These are phyloP conservation scores for Pentamera pediparva DNA, from an alignment of 53 echinoderm and acorn worm genomes.

Conservation along the genomic window DNA sequence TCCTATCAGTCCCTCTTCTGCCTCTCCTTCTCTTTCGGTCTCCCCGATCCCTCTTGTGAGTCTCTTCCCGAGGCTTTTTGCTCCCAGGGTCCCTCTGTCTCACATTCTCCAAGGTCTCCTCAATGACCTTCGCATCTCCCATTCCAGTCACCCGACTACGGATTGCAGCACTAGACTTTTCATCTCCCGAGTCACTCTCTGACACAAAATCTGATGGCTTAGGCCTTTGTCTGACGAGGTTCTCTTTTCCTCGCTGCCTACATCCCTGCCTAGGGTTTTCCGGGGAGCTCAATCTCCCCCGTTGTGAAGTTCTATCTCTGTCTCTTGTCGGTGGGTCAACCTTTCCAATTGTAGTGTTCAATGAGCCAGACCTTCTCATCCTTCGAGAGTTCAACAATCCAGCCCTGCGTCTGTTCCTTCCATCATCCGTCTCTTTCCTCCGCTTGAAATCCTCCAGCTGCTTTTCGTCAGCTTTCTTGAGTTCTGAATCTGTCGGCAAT, in stretches of 20 bases:
- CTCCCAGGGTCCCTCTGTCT: neutral
- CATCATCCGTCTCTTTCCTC: constrained; percentile 30
- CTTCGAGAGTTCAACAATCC: too few species aligned
- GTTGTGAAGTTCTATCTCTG: neutral
- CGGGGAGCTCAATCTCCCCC: constrained; percentile 12
- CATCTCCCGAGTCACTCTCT: constrained; percentile 63
- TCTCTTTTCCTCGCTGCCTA: neutral
- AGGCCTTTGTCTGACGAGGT: neutral
- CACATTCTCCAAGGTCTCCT: too few species aligned
- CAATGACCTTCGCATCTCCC: too few species aligned
- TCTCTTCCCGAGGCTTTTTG: constrained; percentile 20
- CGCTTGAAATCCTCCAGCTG: constrained; percentile 24
- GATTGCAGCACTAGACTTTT: neutral
- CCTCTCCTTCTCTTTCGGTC: constrained; percentile 29
- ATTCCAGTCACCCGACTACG: constrained; percentile 6
- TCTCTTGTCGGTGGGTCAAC: neutral
- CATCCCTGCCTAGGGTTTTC: neutral
- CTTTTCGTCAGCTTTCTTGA: constrained; percentile 18
- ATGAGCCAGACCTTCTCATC: too few species aligned
- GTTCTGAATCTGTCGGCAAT: constrained; percentile 22
- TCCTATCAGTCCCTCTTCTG: constrained; percentile 16
- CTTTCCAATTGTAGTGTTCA: too few species aligned
- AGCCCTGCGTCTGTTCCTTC: neutral
- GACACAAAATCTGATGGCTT: constrained; percentile 28
- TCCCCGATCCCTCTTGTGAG: constrained; percentile 5